Base-by-base conservation (phyloP, 92 coral and sea anemone species). In the Heteractis magnifica region DNA sequence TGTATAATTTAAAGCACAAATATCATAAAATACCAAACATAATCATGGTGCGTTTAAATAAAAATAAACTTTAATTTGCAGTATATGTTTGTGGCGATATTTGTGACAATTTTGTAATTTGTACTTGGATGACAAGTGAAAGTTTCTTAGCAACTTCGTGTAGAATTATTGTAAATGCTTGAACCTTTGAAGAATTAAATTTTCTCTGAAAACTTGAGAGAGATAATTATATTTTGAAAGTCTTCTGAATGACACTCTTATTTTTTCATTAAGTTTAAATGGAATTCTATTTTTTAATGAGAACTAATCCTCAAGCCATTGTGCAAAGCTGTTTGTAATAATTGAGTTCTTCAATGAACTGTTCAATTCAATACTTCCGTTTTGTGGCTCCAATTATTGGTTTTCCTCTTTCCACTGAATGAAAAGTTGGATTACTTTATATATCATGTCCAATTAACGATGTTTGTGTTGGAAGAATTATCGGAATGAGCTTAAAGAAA, bases 401-500 rank as follows among this genome's bases (percentile, higher is more conserved):
- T 41, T 16, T 70, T 70, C 56, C 48, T 11, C 20, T 10, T 18
- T 50, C 6, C 56, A 10, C 70, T 81, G 60, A 51, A 23, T 21
- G 77, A 81, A 70, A 81, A 19, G 52, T 81, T 71, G 68, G 71
- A 70, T 81, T 71, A 51, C 26, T 62, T 51, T 23, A 51, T 65
- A 8, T 19, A 74, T 13, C 49, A 26, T 13, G 20, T 26, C 14
- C 34, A 52, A 23, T 65, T 8, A 68, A 19, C 19, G 11, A 49
- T 49, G 58, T 49, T 83, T 23, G 15, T 14, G 44, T 74, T 12
- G 14, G 34, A 34, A 50, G 7, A 13, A 51, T 79, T 70, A 89
- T 41, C 92, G 90, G 58, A 89, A 89, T 72, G 89, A 77, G 78
- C 92, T 89, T 14, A 89, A 86, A 74, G 89, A 84, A n/a, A 89